Base-by-base conservation (phyloP, 2,113 vertebrate species). In the Nibea coibor region DNA sequence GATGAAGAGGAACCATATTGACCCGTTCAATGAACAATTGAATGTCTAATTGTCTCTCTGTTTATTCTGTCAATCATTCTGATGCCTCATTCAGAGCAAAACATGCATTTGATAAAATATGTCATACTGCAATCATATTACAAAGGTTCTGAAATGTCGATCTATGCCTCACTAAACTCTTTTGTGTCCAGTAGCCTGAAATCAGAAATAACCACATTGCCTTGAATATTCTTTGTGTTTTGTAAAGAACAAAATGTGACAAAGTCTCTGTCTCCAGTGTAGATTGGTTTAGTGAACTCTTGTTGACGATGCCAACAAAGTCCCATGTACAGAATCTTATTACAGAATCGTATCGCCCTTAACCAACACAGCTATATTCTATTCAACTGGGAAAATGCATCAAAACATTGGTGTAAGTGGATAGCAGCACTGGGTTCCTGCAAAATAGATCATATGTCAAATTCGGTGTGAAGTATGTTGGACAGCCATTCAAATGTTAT, bases 261-360 rank as follows among this genome's bases (percentile, higher is more conserved):
- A 19, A 26, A 57, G 12, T 43, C 9, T n/a, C 4, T 45, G 16
- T 71, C n/a, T 57, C 35, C n/a, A 43, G 16, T 48, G 17, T 47
- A 31, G 56, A 72, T 50, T 62, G 15, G 20, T 73, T 62, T 62
- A 50, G 43, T 45, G 14, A 14, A 39, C 51, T 65, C 35, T 28
- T 54, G 17, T 75, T 28, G 20, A 56, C 48, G 4, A 45, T 50
- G 7, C 17, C 48, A 19, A 19, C 9, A 20, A 53, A 61, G 31
- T n/a, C 35, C 28, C 17, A 59, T 31, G 4, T 8, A 24, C 31
- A 31, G 31, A 31, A 31, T 31, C 31, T n/a, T 19, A 28, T 17
- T 57, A 26, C 24, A 26, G 24, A 26, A 39, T 7, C 7, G 35
- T 39, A 39, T 39, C 35, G 8, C 35, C 35, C 35, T 39, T 39